Evolutionary conservation across 1,140 invertebrate genomes (phyloP).

Genomic region (Dermatophagoides farinae): DNA sequence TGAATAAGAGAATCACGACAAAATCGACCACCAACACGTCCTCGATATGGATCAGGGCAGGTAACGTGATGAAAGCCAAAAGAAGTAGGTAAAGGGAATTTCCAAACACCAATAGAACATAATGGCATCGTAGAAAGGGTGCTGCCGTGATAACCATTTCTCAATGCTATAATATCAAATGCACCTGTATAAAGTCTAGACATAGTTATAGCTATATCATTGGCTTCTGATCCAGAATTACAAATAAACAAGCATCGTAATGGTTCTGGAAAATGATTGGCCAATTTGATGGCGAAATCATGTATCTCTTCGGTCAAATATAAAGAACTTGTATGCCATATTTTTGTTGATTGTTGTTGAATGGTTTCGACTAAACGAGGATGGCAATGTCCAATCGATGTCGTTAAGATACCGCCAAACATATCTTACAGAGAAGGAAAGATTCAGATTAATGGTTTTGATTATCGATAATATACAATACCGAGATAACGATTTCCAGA

Average conservation of each 20-base stretch:
- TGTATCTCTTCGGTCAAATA: slow-evolving; percentile 74
- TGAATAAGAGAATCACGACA: slow-evolving; percentile 73
- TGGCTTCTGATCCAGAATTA: slow-evolving; percentile 92
- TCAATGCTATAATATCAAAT: slow-evolving; percentile 59
- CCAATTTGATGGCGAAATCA: slow-evolving; percentile 66
- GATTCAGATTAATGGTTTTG: neutral
- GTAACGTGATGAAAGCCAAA: slow-evolving; percentile 62
- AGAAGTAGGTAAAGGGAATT: slow-evolving; percentile 46
- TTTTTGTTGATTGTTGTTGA: slow-evolving; percentile 47
- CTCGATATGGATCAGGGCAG: slow-evolving; percentile 73
- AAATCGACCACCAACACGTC: slow-evolving; percentile 61
- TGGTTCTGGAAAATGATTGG: slow-evolving; percentile 54
- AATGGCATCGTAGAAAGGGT: slow-evolving; percentile 58
- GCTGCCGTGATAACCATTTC: slow-evolving; percentile 74
- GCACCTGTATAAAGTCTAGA: slow-evolving; percentile 61
- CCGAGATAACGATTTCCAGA: slow-evolving; percentile 56
- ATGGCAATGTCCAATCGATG: slow-evolving; percentile 93
- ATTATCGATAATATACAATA: neutral
- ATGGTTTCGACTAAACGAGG: slow-evolving; percentile 53
- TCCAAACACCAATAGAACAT: slow-evolving; percentile 56
- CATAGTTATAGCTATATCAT: slow-evolving; percentile 74
- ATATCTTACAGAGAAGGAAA: slow-evolving; percentile 33
- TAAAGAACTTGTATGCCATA: slow-evolving; percentile 80
- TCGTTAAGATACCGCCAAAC: slow-evolving; percentile 86
- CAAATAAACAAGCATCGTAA: slow-evolving; percentile 54